A percentile compares a stretch with the other conserved stretches of the same genome.
phyloP scores from a whole-genome alignment of 2,113 vertebrate species.

The Okapia johnstoni region DNA sequence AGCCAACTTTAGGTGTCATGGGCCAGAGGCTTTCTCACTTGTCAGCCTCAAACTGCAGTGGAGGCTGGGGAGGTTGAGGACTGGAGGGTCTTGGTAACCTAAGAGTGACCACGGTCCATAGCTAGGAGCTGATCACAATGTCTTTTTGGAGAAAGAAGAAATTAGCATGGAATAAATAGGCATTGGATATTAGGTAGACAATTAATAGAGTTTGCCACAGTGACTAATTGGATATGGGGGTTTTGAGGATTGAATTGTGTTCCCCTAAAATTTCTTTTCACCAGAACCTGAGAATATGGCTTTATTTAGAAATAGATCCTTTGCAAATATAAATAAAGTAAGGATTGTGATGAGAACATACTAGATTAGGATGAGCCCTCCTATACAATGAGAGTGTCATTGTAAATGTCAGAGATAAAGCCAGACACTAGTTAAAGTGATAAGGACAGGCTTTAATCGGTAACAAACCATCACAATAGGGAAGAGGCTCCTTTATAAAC shows the following conservation, averaged over 20 bases:
- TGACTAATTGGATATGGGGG: not conserved
- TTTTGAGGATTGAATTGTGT: not conserved
- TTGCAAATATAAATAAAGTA: not conserved
- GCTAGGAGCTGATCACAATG: not conserved
- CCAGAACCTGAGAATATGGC: not conserved
- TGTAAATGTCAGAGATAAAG: not conserved
- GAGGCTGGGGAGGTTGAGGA: not conserved
- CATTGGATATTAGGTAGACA: not conserved
- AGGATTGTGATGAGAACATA: not conserved
- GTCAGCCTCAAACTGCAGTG: not conserved
- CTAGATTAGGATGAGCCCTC: not conserved
- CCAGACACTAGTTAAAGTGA: not conserved
- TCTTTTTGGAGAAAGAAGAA: not conserved
- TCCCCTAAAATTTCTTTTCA: not conserved
- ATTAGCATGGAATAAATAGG: not conserved
- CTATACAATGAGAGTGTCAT: not conserved
- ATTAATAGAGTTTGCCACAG: not conserved
- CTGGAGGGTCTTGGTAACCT: not conserved
- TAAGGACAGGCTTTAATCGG: not conserved
- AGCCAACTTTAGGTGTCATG: not conserved
- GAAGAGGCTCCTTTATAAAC: not conserved
- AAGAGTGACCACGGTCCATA: not conserved
- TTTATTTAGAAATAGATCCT: not conserved
- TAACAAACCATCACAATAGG: not conserved
- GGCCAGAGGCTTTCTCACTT: not conserved